A percentile compares a stretch with the other conserved stretches of the same genome.
These are phyloP conservation scores for Callospermophilus lateralis DNA, from an alignment of 2,113 vertebrate genomes.

Conservation along the genomic window DNA sequence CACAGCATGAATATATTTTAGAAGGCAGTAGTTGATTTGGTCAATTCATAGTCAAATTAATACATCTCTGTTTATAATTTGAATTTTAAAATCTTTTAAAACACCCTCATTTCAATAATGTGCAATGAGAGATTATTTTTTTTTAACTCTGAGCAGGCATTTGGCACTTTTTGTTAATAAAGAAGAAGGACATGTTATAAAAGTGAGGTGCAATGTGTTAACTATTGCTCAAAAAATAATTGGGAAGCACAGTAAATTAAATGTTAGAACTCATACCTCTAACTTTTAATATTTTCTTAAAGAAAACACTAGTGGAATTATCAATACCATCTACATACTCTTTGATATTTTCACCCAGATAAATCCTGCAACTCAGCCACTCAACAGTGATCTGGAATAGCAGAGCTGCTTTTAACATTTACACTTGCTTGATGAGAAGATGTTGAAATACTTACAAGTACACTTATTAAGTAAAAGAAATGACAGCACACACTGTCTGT, in stretches of 20 bases:
- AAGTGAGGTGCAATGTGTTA: neutral
- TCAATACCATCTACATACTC: conserved; percentile 28
- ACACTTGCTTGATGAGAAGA: conserved; percentile 76
- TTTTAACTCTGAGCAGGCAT: neutral
- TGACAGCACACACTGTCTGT: conserved; percentile 18
- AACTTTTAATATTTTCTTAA: conserved; percentile 69
- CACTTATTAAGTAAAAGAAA: conserved; percentile 70
- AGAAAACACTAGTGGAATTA: conserved; percentile 48
- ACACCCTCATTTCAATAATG: neutral
- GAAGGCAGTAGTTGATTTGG: neutral
- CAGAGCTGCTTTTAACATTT: conserved; percentile 76
- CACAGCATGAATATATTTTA: neutral
- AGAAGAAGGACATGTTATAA: neutral
- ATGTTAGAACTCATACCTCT: neutral
- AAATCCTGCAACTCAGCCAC: conserved; percentile 19
- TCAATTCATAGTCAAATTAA: neutral
- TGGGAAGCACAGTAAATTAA: conserved; percentile 34
- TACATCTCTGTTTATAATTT: neutral
- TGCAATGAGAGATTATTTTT: neutral
- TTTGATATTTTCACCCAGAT: conserved; percentile 63
- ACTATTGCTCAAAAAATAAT: neutral
- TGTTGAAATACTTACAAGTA: conserved; percentile 69
- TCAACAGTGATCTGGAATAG: conserved; percentile 33
- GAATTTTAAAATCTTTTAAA: neutral
- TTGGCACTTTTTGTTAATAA: neutral